Percentiles rank a stretch among this genome's conserved stretches.
Conservation (phyloP, 2,888 invertebrate genomes). For the Zaprionus bogoriensis region DNA sequence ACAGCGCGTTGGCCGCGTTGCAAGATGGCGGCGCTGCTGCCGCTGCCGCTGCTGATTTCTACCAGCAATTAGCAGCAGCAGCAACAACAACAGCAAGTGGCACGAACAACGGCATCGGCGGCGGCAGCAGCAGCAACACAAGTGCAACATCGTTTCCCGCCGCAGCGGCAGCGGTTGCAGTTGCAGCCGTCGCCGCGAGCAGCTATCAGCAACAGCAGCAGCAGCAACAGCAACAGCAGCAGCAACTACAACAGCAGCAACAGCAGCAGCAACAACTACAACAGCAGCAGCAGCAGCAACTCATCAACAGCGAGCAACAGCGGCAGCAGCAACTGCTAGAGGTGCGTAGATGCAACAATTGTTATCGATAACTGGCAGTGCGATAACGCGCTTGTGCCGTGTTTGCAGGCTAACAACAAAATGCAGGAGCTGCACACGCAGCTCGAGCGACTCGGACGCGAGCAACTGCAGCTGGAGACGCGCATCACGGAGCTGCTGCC, state of each 20-base stretch:
- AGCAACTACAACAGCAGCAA: slow-evolving; percentile 64
- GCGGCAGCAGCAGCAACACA: slow-evolving; percentile 22
- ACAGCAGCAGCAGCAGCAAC: slow-evolving; percentile 69
- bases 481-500: slow-evolving; percentile 86
- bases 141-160: slow-evolving; percentile 45
- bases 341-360: slow-evolving; percentile 39
- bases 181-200: slow-evolving; percentile 75
- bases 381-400: too few species aligned
- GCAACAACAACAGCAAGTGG: slow-evolving; percentile 45
- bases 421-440: slow-evolving; percentile 87
- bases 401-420: slow-evolving; percentile 81
- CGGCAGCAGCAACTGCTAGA: slow-evolving; percentile 78
- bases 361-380: too few species aligned
- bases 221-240: slow-evolving; percentile 67
- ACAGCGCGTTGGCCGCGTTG: slow-evolving; percentile 59
- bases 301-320: slow-evolving; percentile 75
- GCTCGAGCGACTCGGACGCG: slow-evolving; percentile 86
- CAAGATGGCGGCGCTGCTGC: slow-evolving; percentile 73
- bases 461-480: slow-evolving; percentile 86
- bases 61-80: slow-evolving; percentile 70
- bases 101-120: slow-evolving; percentile 15
- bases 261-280: slow-evolving; percentile 76
- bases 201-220: slow-evolving; percentile 74
- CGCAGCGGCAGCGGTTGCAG: slow-evolving; percentile 67
- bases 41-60: slow-evolving; percentile 66